phyloP scores from a whole-genome alignment of 2,113 vertebrate species.

The Donacobius atricapilla region DNA sequence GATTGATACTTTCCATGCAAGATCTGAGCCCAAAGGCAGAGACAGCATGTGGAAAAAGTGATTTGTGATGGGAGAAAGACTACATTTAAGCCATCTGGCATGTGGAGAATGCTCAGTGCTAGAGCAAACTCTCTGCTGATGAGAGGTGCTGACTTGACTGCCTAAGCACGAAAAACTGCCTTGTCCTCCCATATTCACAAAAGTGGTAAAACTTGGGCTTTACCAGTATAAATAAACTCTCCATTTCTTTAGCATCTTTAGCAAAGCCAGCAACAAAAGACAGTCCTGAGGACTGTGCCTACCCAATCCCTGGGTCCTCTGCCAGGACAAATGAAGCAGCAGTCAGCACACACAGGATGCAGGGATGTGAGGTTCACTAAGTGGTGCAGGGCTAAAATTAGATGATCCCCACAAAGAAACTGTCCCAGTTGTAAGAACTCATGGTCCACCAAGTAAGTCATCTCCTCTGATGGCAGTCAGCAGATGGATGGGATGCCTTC shows the following conservation, averaged over 20 bases:
- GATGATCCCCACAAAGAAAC: background rate
- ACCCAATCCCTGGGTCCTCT: background rate
- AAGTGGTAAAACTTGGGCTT: background rate
- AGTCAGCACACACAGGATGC: background rate
- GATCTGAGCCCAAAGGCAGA: background rate
- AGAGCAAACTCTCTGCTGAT: background rate
- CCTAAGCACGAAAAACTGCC: background rate
- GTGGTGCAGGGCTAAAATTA: background rate
- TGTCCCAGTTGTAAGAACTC: background rate
- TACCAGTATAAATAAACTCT: background rate
- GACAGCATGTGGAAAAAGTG: constrained; percentile 5
- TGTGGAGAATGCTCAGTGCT: background rate
- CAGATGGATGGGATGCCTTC: background rate
- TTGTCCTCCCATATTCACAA: background rate
- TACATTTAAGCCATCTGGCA: constrained; percentile 11
- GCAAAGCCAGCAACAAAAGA: background rate
- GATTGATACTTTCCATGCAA: background rate
- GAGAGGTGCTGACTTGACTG: background rate
- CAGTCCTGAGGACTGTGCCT: background rate
- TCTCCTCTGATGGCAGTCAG: background rate
- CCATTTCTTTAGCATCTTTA: background rate
- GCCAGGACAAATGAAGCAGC: background rate
- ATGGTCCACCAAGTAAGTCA: background rate
- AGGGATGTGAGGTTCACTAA: background rate
- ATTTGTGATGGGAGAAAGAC: background rate